These are phyloP conservation scores for Melanotaenia maccullochi DNA, from an alignment of 2,797 vertebrate species.

Conservation along the genomic window DNA sequence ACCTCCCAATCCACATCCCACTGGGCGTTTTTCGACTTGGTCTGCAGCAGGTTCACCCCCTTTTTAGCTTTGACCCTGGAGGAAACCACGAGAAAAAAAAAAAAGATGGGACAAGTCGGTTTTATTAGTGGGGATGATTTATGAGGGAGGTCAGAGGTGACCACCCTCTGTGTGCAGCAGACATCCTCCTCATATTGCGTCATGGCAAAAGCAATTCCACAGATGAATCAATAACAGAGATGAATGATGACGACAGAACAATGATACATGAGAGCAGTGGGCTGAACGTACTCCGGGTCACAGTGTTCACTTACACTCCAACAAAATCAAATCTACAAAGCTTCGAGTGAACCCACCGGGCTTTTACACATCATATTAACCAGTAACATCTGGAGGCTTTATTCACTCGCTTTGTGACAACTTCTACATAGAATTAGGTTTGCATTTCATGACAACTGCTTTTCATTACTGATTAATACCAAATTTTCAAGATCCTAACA, in stretches of 20 bases:
- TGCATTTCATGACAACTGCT: neutral
- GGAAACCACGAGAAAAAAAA: constrained; percentile 22
- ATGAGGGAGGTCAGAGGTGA: constrained; percentile 62
- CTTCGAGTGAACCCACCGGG: neutral
- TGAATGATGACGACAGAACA: constrained; percentile 56
- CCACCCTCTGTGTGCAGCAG: constrained; percentile 29
- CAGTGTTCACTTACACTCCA: constrained; percentile 22
- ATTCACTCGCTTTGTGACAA: neutral
- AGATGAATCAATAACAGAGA: constrained; percentile 73
- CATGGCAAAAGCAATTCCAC: constrained; percentile 68
- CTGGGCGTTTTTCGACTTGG: constrained; percentile 89
- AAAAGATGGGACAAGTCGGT: constrained; percentile 29
- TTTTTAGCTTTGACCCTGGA: constrained; percentile 98
- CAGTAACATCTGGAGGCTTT: constrained; percentile 8
- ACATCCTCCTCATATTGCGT: constrained; percentile 47
- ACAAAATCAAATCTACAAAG: constrained; percentile 26
- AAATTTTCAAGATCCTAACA: neutral
- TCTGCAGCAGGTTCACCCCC: constrained; percentile 93
- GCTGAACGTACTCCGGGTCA: constrained; percentile 33
- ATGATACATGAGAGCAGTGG: constrained; percentile 53
- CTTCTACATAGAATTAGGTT: neutral
- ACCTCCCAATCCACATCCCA: constrained; percentile 95
- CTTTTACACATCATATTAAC: constrained; percentile 10
- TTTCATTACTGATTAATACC: neutral
- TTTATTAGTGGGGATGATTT: constrained; percentile 68